Base-by-base conservation (phyloP, 2,113 vertebrate species). In the Progne subis region DNA sequence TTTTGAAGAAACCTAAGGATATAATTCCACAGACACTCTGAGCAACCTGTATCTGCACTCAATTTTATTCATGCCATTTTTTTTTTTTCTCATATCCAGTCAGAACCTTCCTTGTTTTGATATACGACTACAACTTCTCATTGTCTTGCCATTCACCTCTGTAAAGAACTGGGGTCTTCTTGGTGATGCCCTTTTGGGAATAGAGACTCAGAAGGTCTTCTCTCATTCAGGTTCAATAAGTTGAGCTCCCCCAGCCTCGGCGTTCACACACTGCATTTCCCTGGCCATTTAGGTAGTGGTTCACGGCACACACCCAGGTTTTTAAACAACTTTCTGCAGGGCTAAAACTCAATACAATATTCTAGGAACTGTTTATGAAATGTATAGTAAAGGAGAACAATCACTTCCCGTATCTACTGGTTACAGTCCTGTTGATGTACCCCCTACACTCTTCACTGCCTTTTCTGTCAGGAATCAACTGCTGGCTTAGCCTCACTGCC, bases 241-340 rank as follows among this genome's bases (percentile, higher is more conserved):
- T 37, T 6, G 7, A 68, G 41, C 9, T 80, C 6, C 1, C 37
- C 9, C n/a, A 60, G 16, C 7, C 32, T 82, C 6, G 6, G 20
- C 0, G 0, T 77, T 92, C 55, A 65, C 0, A 4, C 32, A 7
- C 24, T 69, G 20, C 18, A 31, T 14, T 31, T 39, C 32, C 21
- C 64, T 57, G 55, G 31, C 5, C 41, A 77, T 76, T 37, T 67
- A 46, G 17, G 29, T 46, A 67, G 46, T 7, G 0, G 1, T 28
- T 63, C 20, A n/a, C 24, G 80, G n/a, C 21, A 67, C 1, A 9
- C n/a, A 49, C 5, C 57, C 24, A 50, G 37, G 12, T 46, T 84
- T 64, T 77, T 24, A 53, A 64, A 69, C 16, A 86, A 15, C 21
- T 37, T 78, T 57, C 52, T 32, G 56, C 14, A 70, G 32, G 44